These are phyloP conservation scores for Daubentonia madagascariensis DNA, from an alignment of 2,113 vertebrate genomes.

Conservation along the genomic window DNA sequence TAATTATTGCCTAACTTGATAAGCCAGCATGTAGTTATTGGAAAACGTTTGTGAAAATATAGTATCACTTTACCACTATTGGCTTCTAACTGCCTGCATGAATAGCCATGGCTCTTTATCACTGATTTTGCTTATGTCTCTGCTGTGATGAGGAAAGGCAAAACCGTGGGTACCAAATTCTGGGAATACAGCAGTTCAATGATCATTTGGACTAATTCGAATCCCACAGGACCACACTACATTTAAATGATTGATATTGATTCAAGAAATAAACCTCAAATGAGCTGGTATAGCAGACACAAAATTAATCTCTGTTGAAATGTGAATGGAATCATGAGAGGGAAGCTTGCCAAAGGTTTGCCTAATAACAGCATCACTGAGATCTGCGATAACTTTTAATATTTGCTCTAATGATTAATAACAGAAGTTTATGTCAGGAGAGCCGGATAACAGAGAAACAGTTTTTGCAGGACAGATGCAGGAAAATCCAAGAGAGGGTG, in stretches of 20 bases:
- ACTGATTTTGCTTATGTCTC: constrained; percentile 45
- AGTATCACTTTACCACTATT: constrained; percentile 31
- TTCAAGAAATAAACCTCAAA: constrained; percentile 51
- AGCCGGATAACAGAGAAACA: constrained; percentile 14
- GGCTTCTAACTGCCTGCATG: neutral
- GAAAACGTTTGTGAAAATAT: constrained; percentile 73
- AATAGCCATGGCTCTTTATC: constrained; percentile 9
- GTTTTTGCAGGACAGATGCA: neutral
- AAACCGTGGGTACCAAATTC: neutral
- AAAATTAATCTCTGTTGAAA: constrained; percentile 72
- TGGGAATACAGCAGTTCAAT: constrained; percentile 28
- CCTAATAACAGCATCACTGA: constrained; percentile 26
- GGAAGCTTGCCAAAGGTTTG: constrained; percentile 18
- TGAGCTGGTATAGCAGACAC: constrained; percentile 37
- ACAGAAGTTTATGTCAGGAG: constrained; percentile 19
- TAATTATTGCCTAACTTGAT: constrained; percentile 61
- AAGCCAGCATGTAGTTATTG: constrained; percentile 52
- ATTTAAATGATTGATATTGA: constrained; percentile 68
- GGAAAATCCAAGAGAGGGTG: neutral
- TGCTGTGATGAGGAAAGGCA: constrained; percentile 42
- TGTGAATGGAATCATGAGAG: constrained; percentile 51
- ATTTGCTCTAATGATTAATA: constrained; percentile 60
- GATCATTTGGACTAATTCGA: constrained; percentile 56
- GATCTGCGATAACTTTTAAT: constrained; percentile 40
- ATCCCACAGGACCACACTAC: constrained; percentile 43